Conservation (phyloP, 2,113 vertebrate genomes). For the Scomber colias region DNA sequence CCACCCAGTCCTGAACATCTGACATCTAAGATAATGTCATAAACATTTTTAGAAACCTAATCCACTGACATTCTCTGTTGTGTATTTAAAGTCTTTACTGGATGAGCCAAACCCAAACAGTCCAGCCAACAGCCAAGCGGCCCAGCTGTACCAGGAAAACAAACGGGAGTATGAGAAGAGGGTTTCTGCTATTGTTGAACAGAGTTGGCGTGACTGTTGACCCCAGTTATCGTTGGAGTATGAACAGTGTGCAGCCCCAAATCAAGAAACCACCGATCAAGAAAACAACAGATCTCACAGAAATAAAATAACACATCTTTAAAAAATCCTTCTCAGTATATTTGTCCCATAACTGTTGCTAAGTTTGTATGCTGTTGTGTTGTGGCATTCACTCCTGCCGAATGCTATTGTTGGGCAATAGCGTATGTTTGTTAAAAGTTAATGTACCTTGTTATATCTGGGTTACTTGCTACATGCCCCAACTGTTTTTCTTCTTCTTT, state of each 20-base stretch:
- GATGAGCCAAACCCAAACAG: slow-evolving; percentile 99
- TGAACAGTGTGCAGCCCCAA: slow-evolving; percentile 89
- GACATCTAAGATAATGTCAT: background rate
- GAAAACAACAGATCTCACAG: slow-evolving; percentile 63
- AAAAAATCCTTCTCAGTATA: slow-evolving; percentile 85
- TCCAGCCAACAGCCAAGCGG: slow-evolving; percentile 98
- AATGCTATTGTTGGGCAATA: slow-evolving; percentile 88
- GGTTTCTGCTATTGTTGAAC: slow-evolving; percentile 99
- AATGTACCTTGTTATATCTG: slow-evolving; percentile 92
- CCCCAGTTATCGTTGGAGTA: slow-evolving; percentile 81
- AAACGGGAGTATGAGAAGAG: slow-evolving; percentile 98
- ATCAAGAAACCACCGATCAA: slow-evolving; percentile 83
- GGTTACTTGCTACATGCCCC: slow-evolving; percentile 90
- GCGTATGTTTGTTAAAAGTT: slow-evolving; percentile 88
- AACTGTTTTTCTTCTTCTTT: slow-evolving; percentile 24
- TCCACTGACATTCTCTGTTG: slow-evolving; percentile 22
- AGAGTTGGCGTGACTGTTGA: slow-evolving; percentile 99
- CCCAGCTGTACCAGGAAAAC: slow-evolving; percentile 99
- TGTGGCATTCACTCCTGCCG: slow-evolving; percentile 87
- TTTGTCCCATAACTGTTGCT: slow-evolving; percentile 92
- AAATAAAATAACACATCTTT: slow-evolving; percentile 71
- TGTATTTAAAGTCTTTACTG: slow-evolving; percentile 91
- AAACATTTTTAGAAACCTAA: slow-evolving; percentile 13
- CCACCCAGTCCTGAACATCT: background rate
- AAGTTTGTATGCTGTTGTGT: slow-evolving; percentile 92